A percentile compares a stretch with the other conserved stretches of the same genome.
Evolutionary conservation across 2,797 vertebrate genomes (phyloP).

Genomic region (Sorex maritimensis): DNA sequence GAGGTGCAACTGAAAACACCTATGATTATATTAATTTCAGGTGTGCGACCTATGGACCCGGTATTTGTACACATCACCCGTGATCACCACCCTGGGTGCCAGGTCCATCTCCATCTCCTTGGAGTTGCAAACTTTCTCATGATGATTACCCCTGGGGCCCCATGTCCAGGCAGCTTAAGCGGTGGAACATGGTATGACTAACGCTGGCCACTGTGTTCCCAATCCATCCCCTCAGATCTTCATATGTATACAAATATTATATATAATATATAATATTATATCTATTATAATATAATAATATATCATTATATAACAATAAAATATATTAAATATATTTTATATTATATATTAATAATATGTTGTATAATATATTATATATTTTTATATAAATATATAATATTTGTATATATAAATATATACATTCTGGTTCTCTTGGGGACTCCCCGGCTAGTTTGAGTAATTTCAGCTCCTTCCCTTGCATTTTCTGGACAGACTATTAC

Average conservation of each 20-base stretch:
- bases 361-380: no score
- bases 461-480: constrained; percentile 32
- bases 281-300: no score
- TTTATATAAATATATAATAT: no score
- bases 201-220: not conserved
- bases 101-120: not conserved
- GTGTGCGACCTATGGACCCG: not conserved
- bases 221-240: not conserved
- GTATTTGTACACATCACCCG: not conserved
- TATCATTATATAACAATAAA: no score
- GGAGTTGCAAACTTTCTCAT: not conserved
- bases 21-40: not conserved
- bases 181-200: not conserved
- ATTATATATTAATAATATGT: no score
- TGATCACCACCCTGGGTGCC: not conserved
- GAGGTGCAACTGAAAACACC: not conserved
- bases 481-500: constrained; percentile 26
- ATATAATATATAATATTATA: no score
- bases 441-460: not conserved
- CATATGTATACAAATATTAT: no score
- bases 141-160: not conserved
- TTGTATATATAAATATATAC: no score
- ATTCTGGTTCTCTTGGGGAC: not conserved
- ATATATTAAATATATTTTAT: no score
- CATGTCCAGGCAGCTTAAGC: not conserved